Conservation (phyloP, 1,140 invertebrate species). For the Scylla paramamosain region DNA sequence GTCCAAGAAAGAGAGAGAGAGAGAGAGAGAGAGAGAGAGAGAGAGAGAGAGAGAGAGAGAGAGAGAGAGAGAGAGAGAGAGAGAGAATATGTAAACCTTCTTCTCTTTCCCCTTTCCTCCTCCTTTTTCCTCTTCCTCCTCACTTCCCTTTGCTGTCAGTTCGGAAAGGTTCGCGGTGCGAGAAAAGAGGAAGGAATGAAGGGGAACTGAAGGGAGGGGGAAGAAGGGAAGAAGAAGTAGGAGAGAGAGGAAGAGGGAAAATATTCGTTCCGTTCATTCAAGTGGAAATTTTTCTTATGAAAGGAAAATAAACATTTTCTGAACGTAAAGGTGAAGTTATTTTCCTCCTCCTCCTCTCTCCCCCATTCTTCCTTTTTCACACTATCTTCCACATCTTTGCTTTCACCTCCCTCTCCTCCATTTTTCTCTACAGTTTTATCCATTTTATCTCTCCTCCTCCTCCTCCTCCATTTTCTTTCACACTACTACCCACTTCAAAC, state of each 20-base stretch:
- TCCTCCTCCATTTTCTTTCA: not conserved
- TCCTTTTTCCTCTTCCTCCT: no score
- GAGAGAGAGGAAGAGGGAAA: no score
- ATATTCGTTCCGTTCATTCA: not conserved
- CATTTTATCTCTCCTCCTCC: not conserved
- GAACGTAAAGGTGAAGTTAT: not conserved
- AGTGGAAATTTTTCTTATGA: not conserved
- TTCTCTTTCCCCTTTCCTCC: no score
- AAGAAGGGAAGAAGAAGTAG: not conserved
- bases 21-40: conserved; percentile 20
- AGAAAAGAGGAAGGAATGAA: no score
- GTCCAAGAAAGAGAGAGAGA: not conserved
- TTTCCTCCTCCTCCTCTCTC: not conserved
- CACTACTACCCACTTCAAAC: no score
- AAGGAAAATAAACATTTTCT: not conserved
- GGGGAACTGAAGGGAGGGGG: not conserved
- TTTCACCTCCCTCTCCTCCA: not conserved
- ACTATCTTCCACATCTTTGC: not conserved
- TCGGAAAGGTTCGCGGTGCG: no score
- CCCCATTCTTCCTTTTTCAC: not conserved
- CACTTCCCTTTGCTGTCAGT: no score
- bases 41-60: conserved; percentile 18
- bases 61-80: not conserved
- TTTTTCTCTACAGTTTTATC: not conserved
- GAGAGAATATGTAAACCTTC: no score